Conservation (phyloP, 2,888 invertebrate species). For the Anagyrus pseudococci region DNA sequence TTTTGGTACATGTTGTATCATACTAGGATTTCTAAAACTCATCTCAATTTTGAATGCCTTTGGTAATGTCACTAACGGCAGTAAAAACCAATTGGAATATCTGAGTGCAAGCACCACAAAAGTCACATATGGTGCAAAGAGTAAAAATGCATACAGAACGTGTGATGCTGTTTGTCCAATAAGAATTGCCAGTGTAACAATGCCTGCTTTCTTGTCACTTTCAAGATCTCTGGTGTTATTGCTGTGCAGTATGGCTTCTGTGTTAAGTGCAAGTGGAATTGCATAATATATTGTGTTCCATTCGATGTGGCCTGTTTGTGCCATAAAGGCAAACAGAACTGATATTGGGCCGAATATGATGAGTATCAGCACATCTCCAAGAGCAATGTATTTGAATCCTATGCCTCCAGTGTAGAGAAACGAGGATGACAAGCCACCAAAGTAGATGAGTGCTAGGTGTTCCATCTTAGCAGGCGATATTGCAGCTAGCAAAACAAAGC, state of each 20-base stretch:
- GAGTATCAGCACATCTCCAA: conserved; percentile 91
- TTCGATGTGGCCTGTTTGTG: conserved; percentile 90
- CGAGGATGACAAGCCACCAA: conserved; percentile 93
- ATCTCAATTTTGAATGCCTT: conserved; percentile 91
- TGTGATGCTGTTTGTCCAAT: conserved; percentile 92
- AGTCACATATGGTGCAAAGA: conserved; percentile 90
- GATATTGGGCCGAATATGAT: conserved; percentile 94
- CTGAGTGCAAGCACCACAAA: conserved; percentile 86
- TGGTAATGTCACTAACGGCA: conserved; percentile 87
- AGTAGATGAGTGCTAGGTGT: conserved; percentile 91
- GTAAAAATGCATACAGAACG: conserved; percentile 84
- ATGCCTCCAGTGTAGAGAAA: conserved; percentile 97
- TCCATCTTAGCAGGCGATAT: conserved; percentile 93
- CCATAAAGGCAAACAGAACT: conserved; percentile 90
- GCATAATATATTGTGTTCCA: conserved; percentile 93
- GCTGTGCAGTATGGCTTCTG: conserved; percentile 93
- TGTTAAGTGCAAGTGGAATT: conserved; percentile 90
- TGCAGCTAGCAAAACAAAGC: conserved; percentile 77
- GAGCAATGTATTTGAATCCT: conserved; percentile 92
- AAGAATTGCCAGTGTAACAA: conserved; percentile 93
- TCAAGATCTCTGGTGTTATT: conserved; percentile 94
- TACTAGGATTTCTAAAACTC: conserved; percentile 79
- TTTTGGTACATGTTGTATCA: conserved; percentile 83
- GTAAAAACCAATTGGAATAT: conserved; percentile 85
- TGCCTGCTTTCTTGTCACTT: conserved; percentile 86